Conservation (phyloP, 2,888 invertebrate species). For the Dynastes tityus region DNA sequence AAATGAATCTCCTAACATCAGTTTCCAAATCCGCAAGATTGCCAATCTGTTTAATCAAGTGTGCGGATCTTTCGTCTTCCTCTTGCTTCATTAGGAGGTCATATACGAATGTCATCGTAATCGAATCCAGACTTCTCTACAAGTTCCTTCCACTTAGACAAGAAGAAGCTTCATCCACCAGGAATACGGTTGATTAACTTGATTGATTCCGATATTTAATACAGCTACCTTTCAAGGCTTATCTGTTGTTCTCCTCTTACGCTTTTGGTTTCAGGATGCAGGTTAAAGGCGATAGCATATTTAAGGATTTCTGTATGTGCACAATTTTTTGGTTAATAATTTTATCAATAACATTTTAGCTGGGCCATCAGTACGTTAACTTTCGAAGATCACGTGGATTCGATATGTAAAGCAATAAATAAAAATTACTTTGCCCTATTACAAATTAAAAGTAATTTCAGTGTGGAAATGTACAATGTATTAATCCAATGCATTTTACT, state of each 20-base stretch:
- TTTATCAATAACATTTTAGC: no score
- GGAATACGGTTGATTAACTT: conserved; percentile 31
- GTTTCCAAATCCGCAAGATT: conserved; percentile 12
- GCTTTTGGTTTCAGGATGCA: no score
- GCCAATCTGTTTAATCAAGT: conserved; percentile 11
- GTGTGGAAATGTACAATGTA: no score
- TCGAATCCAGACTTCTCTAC: not conserved
- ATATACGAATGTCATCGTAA: conserved; percentile 6
- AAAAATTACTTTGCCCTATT: no score
- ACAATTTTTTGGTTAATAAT: no score
- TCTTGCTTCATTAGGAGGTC: conserved; percentile 9
- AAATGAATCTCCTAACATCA: not conserved
- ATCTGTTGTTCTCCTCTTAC: conserved; percentile 9
- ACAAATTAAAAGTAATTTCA: no score
- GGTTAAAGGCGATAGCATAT: not conserved
- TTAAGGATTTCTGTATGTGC: no score
- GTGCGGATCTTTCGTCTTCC: conserved; percentile 7
- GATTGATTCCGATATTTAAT: conserved; percentile 37
- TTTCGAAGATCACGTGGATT: no score
- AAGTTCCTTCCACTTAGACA: not conserved
- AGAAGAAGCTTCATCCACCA: conserved; percentile 24
- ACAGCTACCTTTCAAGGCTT: conserved; percentile 28
- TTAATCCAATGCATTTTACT: no score
- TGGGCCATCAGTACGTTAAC: no score
- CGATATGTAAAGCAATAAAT: no score